phyloP scores from a whole-genome alignment of 2,113 vertebrate genomes.

The Bettongia penicillata region DNA sequence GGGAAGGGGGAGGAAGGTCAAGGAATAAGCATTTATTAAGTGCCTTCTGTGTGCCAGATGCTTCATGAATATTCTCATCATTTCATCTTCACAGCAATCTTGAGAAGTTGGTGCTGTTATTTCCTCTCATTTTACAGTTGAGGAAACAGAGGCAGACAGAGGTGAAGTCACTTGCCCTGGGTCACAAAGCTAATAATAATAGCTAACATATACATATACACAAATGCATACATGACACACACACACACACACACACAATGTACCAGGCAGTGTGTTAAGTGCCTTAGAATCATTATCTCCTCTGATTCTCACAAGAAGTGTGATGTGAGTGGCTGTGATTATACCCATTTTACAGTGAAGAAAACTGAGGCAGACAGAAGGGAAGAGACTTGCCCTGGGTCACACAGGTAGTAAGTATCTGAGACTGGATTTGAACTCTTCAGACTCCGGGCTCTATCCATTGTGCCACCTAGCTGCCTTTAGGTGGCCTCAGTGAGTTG shows the following conservation, averaged over 20 bases:
- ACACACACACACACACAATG: not conserved
- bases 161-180: not conserved
- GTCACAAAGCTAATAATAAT: not conserved
- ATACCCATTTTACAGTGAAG: not conserved
- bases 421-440: not conserved
- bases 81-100: not conserved
- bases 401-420: not conserved
- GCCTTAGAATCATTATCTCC: not conserved
- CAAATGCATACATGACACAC: too few relatives aligned
- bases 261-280: not conserved
- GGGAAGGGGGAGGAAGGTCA: not conserved
- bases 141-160: not conserved
- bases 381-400: not conserved
- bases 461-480: not conserved
- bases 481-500: not conserved
- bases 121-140: not conserved
- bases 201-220: not conserved
- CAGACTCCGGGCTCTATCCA: too few relatives aligned
- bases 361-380: not conserved
- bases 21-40: not conserved
- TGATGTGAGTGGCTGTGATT: not conserved
- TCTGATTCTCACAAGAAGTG: not conserved
- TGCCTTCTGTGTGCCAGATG: not conserved
- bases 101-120: not conserved
- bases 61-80: not conserved